Conservation (phyloP, 2,888 invertebrate species). For the Protophormia terraenovae region DNA sequence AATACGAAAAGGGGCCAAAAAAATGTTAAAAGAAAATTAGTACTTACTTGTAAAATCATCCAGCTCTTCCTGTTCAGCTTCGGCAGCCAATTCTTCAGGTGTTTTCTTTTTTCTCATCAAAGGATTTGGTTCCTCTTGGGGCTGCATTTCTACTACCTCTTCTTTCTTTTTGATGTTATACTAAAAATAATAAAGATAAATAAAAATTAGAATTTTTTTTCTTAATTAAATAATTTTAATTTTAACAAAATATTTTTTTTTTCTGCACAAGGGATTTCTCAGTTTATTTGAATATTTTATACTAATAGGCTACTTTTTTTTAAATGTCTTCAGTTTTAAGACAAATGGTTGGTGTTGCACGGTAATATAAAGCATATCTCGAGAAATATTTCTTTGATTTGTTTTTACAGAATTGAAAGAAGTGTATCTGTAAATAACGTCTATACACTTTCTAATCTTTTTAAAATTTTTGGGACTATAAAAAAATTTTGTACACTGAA, state of each 20-base stretch:
- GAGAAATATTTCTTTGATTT: too few species aligned
- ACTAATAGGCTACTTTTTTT: too few species aligned
- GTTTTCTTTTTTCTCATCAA: conserved; percentile 99
- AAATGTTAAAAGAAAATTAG: neutral
- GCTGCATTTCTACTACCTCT: conserved; percentile 90
- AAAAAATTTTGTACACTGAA: too few species aligned
- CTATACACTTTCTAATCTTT: too few species aligned
- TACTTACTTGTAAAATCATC: conserved; percentile 97
- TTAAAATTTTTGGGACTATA: too few species aligned
- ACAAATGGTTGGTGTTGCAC: too few species aligned
- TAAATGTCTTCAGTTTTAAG: too few species aligned
- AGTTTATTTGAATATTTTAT: too few species aligned
- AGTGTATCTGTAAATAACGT: too few species aligned
- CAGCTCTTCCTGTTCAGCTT: conserved; percentile 97
- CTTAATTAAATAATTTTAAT: neutral
- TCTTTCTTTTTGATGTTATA: conserved; percentile 99
- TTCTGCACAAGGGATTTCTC: too few species aligned
- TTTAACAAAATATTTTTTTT: neutral
- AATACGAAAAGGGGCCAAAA: conserved; percentile 31
- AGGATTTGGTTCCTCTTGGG: conserved; percentile 94
- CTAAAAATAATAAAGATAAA: conserved; percentile 83
- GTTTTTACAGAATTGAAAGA: too few species aligned
- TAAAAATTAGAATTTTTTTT: neutral
- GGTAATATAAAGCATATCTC: too few species aligned
- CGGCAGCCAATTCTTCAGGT: conserved; percentile 97